phyloP scores from a whole-genome alignment of 2,113 vertebrate genomes.

The Cavia aperea region DNA sequence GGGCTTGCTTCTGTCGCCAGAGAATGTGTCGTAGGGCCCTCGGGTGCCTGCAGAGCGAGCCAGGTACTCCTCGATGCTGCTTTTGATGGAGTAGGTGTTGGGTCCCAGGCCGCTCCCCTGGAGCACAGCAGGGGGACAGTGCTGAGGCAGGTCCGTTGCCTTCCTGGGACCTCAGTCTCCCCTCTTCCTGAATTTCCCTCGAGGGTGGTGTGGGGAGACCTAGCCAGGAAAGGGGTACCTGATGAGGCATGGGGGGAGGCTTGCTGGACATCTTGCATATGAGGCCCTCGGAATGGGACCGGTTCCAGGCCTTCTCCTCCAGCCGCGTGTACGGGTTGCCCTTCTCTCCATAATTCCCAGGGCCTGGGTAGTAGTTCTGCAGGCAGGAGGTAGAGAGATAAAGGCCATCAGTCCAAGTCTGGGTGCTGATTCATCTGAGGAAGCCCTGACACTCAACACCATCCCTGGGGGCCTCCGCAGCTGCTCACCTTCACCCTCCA shows the following conservation, averaged over 20 bases:
- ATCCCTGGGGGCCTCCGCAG: rapidly evolving
- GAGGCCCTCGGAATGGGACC: slow-evolving; percentile 52
- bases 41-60: slow-evolving; percentile 26
- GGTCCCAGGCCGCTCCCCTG: slow-evolving; percentile 77
- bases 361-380: slow-evolving; percentile 75
- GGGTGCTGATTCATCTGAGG: background rate
- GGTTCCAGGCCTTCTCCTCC: slow-evolving; percentile 67
- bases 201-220: background rate
- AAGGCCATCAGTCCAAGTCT: background rate
- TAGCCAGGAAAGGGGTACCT: background rate
- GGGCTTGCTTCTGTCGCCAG: slow-evolving; percentile 55
- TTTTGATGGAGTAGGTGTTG: slow-evolving; percentile 72
- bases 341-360: slow-evolving; percentile 73
- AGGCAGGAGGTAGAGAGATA: background rate
- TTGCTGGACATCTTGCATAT: slow-evolving; percentile 64
- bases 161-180: background rate
- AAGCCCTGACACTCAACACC: background rate
- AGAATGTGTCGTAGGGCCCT: slow-evolving; percentile 69
- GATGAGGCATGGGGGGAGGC: rapidly evolving
- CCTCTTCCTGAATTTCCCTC: background rate
- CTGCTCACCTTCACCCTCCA: background rate
- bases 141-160: background rate
- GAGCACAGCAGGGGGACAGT: background rate
- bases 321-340: slow-evolving; percentile 72
- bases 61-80: slow-evolving; percentile 60